Percentiles rank a stretch among this genome's conserved stretches.
phyloP scores from a whole-genome alignment of 2,888 invertebrate species.

The Clunio marinus region DNA sequence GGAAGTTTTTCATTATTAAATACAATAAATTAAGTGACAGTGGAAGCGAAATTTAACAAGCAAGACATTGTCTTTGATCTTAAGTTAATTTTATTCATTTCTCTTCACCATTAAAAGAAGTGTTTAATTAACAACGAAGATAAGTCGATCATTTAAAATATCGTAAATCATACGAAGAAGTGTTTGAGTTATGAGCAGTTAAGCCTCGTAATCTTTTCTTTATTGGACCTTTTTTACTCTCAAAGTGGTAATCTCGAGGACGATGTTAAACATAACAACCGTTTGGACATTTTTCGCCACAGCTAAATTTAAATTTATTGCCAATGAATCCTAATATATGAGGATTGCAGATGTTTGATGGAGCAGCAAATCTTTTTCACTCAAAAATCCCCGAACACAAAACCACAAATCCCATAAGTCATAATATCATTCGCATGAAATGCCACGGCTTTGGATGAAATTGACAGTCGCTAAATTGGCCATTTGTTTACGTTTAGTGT shows the following conservation, averaged over 20 bases:
- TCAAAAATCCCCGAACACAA: slow-evolving; percentile 5
- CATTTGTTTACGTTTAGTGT: slow-evolving; percentile 6
- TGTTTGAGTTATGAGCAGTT: no score
- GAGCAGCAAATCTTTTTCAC: slow-evolving; percentile 9
- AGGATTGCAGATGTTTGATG: background rate
- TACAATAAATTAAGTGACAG: slow-evolving; percentile 28
- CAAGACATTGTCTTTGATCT: background rate
- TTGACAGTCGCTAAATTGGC: slow-evolving; percentile 29
- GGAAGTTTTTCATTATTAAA: slow-evolving; percentile 28
- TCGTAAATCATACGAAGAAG: slow-evolving; percentile 13
- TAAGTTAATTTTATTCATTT: no score
- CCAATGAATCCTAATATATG: slow-evolving; percentile 36
- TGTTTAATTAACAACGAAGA: no score
- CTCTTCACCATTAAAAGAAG: no score
- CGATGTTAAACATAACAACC: background rate
- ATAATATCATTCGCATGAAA: slow-evolving; percentile 18
- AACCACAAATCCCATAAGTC: slow-evolving; percentile 36
- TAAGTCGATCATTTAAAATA: no score
- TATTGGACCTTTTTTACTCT: slow-evolving; percentile 23
- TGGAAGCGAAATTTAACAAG: background rate
- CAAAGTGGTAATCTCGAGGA: background rate
- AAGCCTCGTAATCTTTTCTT: slow-evolving; percentile 26
- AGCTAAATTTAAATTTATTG: slow-evolving; percentile 37
- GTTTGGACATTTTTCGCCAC: slow-evolving; percentile 4
- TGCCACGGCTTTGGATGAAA: background rate